Percentiles rank a stretch among this genome's conserved stretches.
Conservation (phyloP, 2,888 invertebrate genomes). For the Hanleya hanleyi region DNA sequence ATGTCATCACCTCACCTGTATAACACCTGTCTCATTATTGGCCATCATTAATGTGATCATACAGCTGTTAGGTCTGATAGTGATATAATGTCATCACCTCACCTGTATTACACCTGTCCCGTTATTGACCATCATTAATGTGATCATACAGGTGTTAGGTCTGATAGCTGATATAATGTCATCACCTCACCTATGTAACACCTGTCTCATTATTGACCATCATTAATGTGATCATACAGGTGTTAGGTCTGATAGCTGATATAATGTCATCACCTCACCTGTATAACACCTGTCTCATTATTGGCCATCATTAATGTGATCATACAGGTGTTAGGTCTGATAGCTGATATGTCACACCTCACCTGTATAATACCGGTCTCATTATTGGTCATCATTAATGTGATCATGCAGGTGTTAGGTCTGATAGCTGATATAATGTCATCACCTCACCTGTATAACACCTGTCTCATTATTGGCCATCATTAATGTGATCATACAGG, state of each 20-base stretch:
- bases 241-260: too few relatives aligned
- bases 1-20: neutral
- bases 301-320: too few relatives aligned
- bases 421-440: too few relatives aligned
- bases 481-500: slow-evolving; percentile 76
- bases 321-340: too few relatives aligned
- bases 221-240: slow-evolving; percentile 78
- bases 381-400: slow-evolving; percentile 80
- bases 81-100: too few relatives aligned
- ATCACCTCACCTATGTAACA: slow-evolving; percentile 74
- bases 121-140: neutral
- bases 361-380: slow-evolving; percentile 78
- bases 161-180: too few relatives aligned
- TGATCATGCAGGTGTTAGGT: slow-evolving; percentile 75
- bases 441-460: slow-evolving; percentile 73
- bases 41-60: neutral
- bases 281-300: too few relatives aligned
- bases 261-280: too few relatives aligned
- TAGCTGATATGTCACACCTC: slow-evolving; percentile 53
- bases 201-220: slow-evolving; percentile 80
- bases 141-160: slow-evolving; percentile 67
- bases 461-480: slow-evolving; percentile 79
- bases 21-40: neutral
- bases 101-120: neutral
- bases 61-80: neutral